phyloP scores from a whole-genome alignment of 1,140 invertebrate species.

The Drosophila pruinosa region DNA sequence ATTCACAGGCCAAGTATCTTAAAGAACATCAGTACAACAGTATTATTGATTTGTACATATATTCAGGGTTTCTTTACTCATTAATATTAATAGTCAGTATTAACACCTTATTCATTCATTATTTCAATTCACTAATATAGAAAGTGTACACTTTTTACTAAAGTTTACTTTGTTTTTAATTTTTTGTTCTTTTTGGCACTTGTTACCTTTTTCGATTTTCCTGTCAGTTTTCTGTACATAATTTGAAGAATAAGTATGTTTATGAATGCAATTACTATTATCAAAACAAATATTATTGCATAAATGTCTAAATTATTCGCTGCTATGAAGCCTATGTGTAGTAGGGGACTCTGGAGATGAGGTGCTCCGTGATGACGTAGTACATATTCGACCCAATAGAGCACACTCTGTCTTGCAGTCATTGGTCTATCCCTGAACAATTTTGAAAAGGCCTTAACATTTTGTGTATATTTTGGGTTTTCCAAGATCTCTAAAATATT shows the following conservation, averaged over 20 bases:
- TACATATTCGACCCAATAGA: constrained; percentile 83
- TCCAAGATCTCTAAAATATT: constrained; percentile 43
- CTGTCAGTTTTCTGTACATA: neutral
- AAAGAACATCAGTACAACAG: neutral
- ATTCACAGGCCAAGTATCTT: neutral
- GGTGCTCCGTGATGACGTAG: constrained; percentile 82
- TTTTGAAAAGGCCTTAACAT: constrained; percentile 39
- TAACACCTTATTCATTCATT: neutral
- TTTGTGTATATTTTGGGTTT: constrained; percentile 36
- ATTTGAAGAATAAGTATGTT: neutral
- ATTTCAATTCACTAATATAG: neutral
- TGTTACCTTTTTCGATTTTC: neutral
- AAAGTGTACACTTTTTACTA: neutral
- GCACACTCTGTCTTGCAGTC: constrained; percentile 68
- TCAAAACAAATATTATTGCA: neutral
- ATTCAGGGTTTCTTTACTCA: too few species aligned
- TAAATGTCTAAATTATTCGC: constrained; percentile 55
- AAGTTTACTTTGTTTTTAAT: neutral
- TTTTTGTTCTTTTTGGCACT: neutral
- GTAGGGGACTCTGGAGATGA: constrained; percentile 50
- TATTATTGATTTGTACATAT: neutral
- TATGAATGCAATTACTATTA: neutral
- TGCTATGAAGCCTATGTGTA: constrained; percentile 76
- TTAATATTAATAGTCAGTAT: neutral
- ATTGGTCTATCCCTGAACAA: constrained; percentile 65